phyloP scores from a whole-genome alignment of 2,797 vertebrate genomes.

The Falco biarmicus region DNA sequence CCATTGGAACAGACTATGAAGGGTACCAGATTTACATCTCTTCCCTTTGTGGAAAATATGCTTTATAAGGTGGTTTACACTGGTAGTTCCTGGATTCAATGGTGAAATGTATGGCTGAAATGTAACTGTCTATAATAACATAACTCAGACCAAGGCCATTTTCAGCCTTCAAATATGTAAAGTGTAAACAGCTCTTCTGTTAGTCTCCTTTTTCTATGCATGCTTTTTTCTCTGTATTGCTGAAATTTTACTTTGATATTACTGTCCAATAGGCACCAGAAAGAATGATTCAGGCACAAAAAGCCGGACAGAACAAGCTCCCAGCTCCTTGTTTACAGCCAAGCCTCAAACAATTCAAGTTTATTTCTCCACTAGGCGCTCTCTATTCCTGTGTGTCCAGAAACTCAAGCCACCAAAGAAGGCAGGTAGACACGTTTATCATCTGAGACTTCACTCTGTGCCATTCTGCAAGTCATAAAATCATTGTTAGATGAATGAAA shows the following conservation, averaged over 20 bases:
- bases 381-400: slow-evolving; percentile 17
- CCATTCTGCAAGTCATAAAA: slow-evolving; percentile 45
- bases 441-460: background rate
- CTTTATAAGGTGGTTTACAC: background rate
- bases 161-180: background rate
- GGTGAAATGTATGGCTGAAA: background rate
- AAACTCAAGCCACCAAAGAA: slow-evolving; percentile 22
- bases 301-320: background rate
- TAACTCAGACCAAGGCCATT: background rate
- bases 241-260: slow-evolving; percentile 20
- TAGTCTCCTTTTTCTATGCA: background rate
- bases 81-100: background rate
- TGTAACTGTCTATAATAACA: background rate
- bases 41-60: slow-evolving; percentile 17
- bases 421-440: background rate
- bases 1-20: slow-evolving; percentile 34
- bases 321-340: background rate
- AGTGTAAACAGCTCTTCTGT: background rate
- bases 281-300: background rate
- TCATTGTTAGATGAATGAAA: slow-evolving; percentile 57
- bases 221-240: background rate
- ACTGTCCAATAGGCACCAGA: background rate
- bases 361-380: slow-evolving; percentile 20
- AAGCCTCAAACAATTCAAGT: slow-evolving; percentile 12
- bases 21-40: slow-evolving; percentile 28